Conservation (phyloP, 2,797 vertebrate species). For the Hybognathus amarus region DNA sequence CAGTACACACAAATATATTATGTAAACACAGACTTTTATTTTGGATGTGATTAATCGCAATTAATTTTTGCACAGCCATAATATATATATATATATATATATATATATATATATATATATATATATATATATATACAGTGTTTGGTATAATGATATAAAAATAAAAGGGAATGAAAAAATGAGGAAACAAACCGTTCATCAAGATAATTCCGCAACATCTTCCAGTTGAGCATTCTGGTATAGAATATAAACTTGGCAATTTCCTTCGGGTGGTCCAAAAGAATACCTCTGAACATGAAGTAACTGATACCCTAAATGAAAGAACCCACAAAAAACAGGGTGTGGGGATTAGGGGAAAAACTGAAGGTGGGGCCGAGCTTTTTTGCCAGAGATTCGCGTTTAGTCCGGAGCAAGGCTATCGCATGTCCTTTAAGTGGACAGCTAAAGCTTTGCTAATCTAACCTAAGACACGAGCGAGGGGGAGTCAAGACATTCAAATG, state of each 20-base stretch:
- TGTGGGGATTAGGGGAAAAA: slow-evolving; percentile 33
- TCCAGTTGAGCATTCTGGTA: slow-evolving; percentile 97
- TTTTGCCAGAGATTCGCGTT: slow-evolving; percentile 38
- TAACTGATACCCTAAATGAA: slow-evolving; percentile 88
- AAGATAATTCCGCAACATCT: slow-evolving; percentile 96
- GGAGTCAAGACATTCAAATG: slow-evolving; percentile 42
- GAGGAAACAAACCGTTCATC: slow-evolving; percentile 87
- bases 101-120: too few relatives aligned
- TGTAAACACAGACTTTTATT: too few relatives aligned
- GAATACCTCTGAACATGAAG: slow-evolving; percentile 96
- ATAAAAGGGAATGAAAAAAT: not conserved
- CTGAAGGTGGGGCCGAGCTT: not conserved
- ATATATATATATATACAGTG: too few relatives aligned
- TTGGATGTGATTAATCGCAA: too few relatives aligned
- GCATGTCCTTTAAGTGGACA: slow-evolving; percentile 52
- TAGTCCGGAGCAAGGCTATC: slow-evolving; percentile 51
- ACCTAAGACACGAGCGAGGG: slow-evolving; percentile 35
- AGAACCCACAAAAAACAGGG: slow-evolving; percentile 44
- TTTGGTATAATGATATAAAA: not conserved
- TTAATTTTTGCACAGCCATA: too few relatives aligned
- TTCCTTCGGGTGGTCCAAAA: slow-evolving; percentile 92
- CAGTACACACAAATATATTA: too few relatives aligned
- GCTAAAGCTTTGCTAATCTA: slow-evolving; percentile 55
- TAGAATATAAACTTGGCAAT: slow-evolving; percentile 98
- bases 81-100: too few relatives aligned